Evolutionary conservation across 2,888 invertebrate species (phyloP), one percentile per base, ranked within the genome.

Genomic region (Caenorhabditis sp.): DNA sequence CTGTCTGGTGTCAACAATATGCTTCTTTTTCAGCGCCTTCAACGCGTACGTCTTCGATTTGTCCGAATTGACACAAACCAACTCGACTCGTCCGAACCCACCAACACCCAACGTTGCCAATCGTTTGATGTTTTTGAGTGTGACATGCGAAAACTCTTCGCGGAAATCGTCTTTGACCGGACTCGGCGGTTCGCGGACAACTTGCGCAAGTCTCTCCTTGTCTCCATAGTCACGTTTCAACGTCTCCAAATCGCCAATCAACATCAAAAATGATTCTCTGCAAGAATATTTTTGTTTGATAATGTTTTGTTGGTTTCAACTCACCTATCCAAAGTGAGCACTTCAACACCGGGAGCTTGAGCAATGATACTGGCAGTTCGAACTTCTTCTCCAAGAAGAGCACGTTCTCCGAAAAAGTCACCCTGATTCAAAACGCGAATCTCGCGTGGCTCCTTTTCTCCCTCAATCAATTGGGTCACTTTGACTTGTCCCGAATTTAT

Each of bases 321-420:
- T 31, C 10, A 31, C 31, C 31, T 91, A 81, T 94, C 94, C 23
- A 96, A 89, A 0, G 94, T 94, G 23, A 95, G 91, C 83, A 95
- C 95, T 80, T 89, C 95, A 92, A 62, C 94, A 92, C 72, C 94
- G 92, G 24, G 95, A 92, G 62, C 92, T 85, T 93, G 91, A 0
- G 95, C 95, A 57, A 93, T 93, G 23, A 95, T 94, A 77, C 94
- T 95, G 8, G 96, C 96, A 60, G 95, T 93, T 37, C 96, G 90
- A 55, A 91, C 90, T 87, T 94, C 94, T 80, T 94, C 93, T 86
- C 93, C 92, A 60, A 94, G 89, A 37, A 95, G 90, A 0, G 95
- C 95, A 86, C 93, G 92, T 86, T 95, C 95, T 0, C 95, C 95
- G 88, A 95, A 95, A 88, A 93, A 95, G 73, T 94, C 92, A 0